Evolutionary conservation across 2,888 invertebrate genomes (phyloP), one percentile per base, ranked within the genome.

Genomic region (Oasisia sp.): DNA sequence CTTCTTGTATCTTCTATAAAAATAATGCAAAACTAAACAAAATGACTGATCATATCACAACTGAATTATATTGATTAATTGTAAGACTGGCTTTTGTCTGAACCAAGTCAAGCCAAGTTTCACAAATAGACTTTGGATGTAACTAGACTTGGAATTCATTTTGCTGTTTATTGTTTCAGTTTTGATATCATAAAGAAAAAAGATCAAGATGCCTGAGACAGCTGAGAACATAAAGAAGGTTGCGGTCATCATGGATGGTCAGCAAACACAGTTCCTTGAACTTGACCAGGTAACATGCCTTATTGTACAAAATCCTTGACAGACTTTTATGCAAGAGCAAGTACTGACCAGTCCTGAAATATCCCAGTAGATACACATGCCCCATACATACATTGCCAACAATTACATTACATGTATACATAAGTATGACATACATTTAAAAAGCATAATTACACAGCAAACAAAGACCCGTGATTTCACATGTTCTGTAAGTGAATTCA

Each of bases 161-260:
- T 74, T 74, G 74, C 19, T 74, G 3, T 27, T 74, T 74, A 74
- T 74, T 74, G 19, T 74, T 74, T 74, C 74, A 74, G 74, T 19
- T 74, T 74, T 74, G 14, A n/a, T 74, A 74, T 74, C 74, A 74
- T 19, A 74, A n/a, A 58, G 19, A 58, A 58, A 19, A 27, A 74
- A 74, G n/a, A 27, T 74, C 27, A 74, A 74, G n/a, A 74, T 74
- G 74, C 74, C 74, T 92, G 45, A 92, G 56, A 44, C 89, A 32
- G 32, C 58, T 74, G 94, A 95, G 56, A 95, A 95, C 92, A 95
- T 95, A 89, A 95, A 95, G 92, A 95, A 95, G 93, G 95, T 96
- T 58, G 96, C 95, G 12, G 95, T 95, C 32, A 95, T 95, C 11
- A 95, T 94, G 94, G 93, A 94, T 2, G 94, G 94, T 38, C 94